Evolutionary conservation across 2,797 vertebrate species (phyloP), one percentile per base, ranked within the genome.

Genomic region (Odontamblyopus rebecca): DNA sequence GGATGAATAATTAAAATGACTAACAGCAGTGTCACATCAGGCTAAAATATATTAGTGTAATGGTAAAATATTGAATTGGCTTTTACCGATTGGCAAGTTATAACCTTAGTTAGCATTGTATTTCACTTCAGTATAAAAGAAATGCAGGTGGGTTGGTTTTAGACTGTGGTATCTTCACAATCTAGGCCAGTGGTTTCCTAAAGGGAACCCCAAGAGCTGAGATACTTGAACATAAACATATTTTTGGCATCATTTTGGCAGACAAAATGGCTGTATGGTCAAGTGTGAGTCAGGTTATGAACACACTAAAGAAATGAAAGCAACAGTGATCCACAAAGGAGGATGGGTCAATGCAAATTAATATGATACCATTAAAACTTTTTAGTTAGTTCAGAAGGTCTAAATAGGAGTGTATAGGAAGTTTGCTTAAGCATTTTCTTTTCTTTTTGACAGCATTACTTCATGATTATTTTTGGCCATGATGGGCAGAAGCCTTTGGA

Each of bases 401-500:
- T 53, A n/a, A 48, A 48, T 48, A 48, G 13, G 44, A 48, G 44
- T 4, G 13, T 15, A 61, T 15, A 61, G 16, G 15, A 29, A 67
- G 18, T 64, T 29, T 64, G n/a, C 61, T 71, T 79, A 73, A 72
- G 16, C 4, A 5, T 27, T 15, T 65, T 50, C 1, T 56, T 0
- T 15, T 38, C 50, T 68, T 68, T 54, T 54, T 53, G 18, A 18
- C 89, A 99, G 97, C 94, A 96, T 86, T 97, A 98, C 90, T 97
- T 99, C 84, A 96, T 96, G 81, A 93, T 99, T 78, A 89, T 96
- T 72, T 99, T 99, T 72, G 97, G 97, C 69, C 97, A 98, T 0
- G 97, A 99, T 74, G 96, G 96, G 61, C 97, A 99, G 92, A 99
- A 98, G 71, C 95, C 97, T 32, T 83, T 99, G 92, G 98, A 99